Base-by-base conservation (phyloP, 2,797 vertebrate genomes). In the Margarornis squamiger region DNA sequence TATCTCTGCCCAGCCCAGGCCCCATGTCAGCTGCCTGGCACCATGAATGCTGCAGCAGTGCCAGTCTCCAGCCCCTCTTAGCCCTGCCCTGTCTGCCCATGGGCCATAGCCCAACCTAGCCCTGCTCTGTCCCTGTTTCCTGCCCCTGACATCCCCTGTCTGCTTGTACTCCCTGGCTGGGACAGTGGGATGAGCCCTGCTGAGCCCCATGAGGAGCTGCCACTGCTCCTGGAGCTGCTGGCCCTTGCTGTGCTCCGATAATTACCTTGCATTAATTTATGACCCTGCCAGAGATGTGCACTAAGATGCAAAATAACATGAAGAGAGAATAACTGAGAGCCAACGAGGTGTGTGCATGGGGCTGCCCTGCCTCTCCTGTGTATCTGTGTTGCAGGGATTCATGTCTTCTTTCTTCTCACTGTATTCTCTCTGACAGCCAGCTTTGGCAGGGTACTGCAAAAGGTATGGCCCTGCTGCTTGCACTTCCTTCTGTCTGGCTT, bases 21-120 rank as follows among this genome's bases (percentile, higher is more conserved):
- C 15, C 22, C 21, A 8, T 36, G 5, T 78, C 39, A 38, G 36
- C 32, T 14, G 8, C 27, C 22, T 0, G 0, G 30, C 7, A 7
- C n/a, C 3, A 1, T 39, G 20, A 0, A 43, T 39, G 17, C 59
- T 23, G 27, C 46, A 87, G 65, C 68, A n/a, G 36, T 30, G 36
- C 34, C 26, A 9, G 14, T 38, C 45, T 52, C 58, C 23, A 48
- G 41, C 17, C 48, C 32, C 11, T 4, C 27, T 7, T 22, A 58
- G 36, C 27, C 32, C 36, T 38, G 58, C 32, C 29, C 39, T 54
- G 34, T 39, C 51, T 38, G n/a, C 9, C 57, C 26, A 16, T 7
- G 30, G 39, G 18, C 45, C 58, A 58, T 1, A 7, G 34, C 30
- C 52, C 26, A 58, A 38, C n/a, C 46, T 72, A 23, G n/a, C 27